phyloP scores from a whole-genome alignment of 2,888 invertebrate genomes.

The Odontocerum albicorne region DNA sequence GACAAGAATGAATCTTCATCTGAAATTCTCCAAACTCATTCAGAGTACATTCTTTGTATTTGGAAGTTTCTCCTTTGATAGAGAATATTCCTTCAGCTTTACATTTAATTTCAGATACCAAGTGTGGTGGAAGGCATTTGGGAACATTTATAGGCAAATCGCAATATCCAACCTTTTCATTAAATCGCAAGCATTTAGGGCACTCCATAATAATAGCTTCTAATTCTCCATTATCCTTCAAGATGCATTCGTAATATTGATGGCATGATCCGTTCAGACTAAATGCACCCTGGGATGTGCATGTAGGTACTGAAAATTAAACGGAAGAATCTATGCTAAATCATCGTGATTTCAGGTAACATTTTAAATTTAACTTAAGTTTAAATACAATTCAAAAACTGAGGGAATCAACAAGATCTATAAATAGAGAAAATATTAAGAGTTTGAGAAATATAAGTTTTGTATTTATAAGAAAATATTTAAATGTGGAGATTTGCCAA shows the following conservation, averaged over 20 bases:
- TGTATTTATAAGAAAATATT: no score
- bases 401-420: no score
- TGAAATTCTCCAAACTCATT: slow-evolving; percentile 18
- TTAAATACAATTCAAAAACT: no score
- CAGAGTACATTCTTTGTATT: slow-evolving; percentile 39
- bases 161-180: slow-evolving; percentile 37
- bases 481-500: no score
- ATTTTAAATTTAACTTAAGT: no score
- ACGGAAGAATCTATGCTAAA: no score
- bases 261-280: slow-evolving; percentile 39
- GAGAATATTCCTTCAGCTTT: slow-evolving; percentile 38
- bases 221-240: slow-evolving; percentile 31
- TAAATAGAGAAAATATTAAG: no score
- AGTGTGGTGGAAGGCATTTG: slow-evolving; percentile 39
- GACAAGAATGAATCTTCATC: slow-evolving; percentile 35
- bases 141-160: slow-evolving; percentile 41
- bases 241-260: slow-evolving; percentile 38
- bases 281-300: slow-evolving; percentile 37
- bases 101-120: slow-evolving; percentile 30
- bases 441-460: no score
- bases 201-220: slow-evolving; percentile 36
- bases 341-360: no score
- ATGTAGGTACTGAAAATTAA: slow-evolving; percentile 31
- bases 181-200: slow-evolving; percentile 41
- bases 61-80: slow-evolving; percentile 36